Evolutionary conservation across 1,140 invertebrate species (phyloP), one percentile per base, ranked within the genome.

Genomic region (Wiebesia pumilae): DNA sequence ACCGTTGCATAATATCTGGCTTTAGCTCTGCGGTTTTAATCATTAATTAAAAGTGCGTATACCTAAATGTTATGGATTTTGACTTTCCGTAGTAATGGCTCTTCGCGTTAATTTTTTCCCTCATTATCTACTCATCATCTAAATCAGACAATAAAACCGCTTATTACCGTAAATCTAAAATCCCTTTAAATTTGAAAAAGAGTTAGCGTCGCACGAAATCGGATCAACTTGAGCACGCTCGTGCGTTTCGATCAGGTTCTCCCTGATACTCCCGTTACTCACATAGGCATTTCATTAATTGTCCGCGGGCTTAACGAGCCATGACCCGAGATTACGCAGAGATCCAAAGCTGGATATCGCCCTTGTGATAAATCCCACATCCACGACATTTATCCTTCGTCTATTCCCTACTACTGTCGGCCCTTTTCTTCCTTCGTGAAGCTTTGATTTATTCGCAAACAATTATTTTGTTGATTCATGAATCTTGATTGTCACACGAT

Each of bases 231-330:
- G 21, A 3, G 30, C 12, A 21, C 40, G 21, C 40, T 71, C 35
- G 12, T 38, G 33, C 7, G 30, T 71, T 71, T 38, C 19, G n/a
- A 71, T 16, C n/a, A n/a, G n/a, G n/a, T n/a, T n/a, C n/a, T n/a
- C n/a, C n/a, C n/a, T n/a, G 3, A n/a, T 0, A 19, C 3, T 30
- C 33, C 47, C 24, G 16, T 7, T 27, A 9, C 77, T 71, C 65
- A 78, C 38, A 24, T 81, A 54, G 54, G 30, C 58, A 77, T 86
- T 86, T 82, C 79, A 47, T 75, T 82, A 81, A 86, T 86, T 81
- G 40, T 77, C 69, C 54, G 24, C 27, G 30, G 24, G 69, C 51
- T 86, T 86, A 81, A 81, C 67, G 67, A 86, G 69, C 38, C 79
- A 38, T 71, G 21, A 3, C 71, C 69, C 78, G 78, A 80, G 84